phyloP scores from a whole-genome alignment of 2,888 invertebrate genomes.

The Lycophotia porphyrea region DNA sequence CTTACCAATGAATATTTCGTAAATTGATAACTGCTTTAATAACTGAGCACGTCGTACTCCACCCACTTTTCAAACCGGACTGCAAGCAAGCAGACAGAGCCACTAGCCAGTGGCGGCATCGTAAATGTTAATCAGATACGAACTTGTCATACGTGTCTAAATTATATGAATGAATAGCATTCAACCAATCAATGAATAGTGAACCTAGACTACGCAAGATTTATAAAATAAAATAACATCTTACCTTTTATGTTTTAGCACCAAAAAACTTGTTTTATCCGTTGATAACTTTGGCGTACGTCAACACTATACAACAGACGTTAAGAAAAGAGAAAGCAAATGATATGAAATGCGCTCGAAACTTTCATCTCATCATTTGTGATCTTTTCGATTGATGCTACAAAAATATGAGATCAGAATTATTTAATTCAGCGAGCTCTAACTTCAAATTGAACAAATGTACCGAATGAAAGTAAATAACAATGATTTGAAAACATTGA shows the following conservation, averaged over 20 bases:
- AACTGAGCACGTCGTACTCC: slow-evolving; percentile 56
- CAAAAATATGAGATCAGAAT: background rate
- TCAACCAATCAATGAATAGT: slow-evolving; percentile 15
- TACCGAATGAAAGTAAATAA: background rate
- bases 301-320: slow-evolving; percentile 15
- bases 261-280: background rate
- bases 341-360: background rate
- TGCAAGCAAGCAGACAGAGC: slow-evolving; percentile 29
- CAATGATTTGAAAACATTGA: background rate
- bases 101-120: background rate
- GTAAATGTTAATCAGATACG: slow-evolving; percentile 35
- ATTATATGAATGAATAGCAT: slow-evolving; percentile 27
- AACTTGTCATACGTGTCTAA: background rate
- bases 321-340: slow-evolving; percentile 34
- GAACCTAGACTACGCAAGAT: background rate
- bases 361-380: background rate
- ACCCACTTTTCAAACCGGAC: slow-evolving; percentile 64
- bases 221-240: background rate
- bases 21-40: slow-evolving; percentile 16
- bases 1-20: slow-evolving; percentile 65
- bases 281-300: slow-evolving; percentile 8
- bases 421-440: background rate
- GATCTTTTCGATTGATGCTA: background rate
- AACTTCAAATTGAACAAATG: background rate
- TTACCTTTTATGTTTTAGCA: slow-evolving; percentile 18